Evolutionary conservation across 2,113 vertebrate species (phyloP), one percentile per base, ranked within the genome.

Genomic region (Anarhynchus alexandrinus): DNA sequence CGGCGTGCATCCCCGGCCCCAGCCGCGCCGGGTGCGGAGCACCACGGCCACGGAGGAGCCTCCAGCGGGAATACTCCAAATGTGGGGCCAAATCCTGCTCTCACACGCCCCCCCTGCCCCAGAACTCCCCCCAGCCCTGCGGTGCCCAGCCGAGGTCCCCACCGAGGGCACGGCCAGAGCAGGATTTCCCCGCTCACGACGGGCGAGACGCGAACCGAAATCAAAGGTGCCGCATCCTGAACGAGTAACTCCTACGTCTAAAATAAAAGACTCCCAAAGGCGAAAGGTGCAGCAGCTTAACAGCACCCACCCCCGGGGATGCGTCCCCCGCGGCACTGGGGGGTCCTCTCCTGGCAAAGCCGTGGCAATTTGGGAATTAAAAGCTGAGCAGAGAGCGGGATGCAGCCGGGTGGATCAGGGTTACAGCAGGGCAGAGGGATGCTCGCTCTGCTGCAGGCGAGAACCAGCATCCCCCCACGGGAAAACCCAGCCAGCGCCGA

Each of bases 1-100:
- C 89, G 69, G 97, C 93, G 57, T 29, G 58, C 58, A 16, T 82
- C 88, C 88, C 86, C 47, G 2, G 93, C 83, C 95, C 95, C 91
- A 36, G 92, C 82, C 84, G 88, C 20, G 20, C 81, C 6, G 1
- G 38, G 8, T 6, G 61, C 52, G 77, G 77, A 96, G 89, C 69
- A 54, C 15, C 3, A 0, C 0, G 2, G 42, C 71, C 36, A 5
- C 30, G 51, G 51, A 77, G 76, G 36, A 77, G 57, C 51, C 4
- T 84, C 40, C 47, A 36, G 59, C 2, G 14, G 89, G 91, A 94
- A 94, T 32, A 11, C 2, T 64, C 36, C 85, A 15, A 61, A 32
- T 1, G 7, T 12, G 18, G 43, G 54, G 54, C 42, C 10, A 2
- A 15, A 93, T 90, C 26, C 82, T 38, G 62, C 85, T 73, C 74